Base-by-base conservation (phyloP, 1,140 invertebrate species). In the Drosophila neocordata region DNA sequence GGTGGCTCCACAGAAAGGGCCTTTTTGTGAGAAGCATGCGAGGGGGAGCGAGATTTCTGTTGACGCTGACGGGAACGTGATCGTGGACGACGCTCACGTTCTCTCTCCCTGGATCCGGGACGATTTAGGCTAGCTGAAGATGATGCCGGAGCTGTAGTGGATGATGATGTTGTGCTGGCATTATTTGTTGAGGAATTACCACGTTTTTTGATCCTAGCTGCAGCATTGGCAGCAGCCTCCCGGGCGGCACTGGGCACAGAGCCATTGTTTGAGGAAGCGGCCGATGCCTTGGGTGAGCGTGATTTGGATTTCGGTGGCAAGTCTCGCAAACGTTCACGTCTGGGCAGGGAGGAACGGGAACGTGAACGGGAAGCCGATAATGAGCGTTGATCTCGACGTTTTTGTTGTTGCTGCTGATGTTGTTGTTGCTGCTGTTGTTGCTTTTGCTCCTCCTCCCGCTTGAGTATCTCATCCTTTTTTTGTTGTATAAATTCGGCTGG, bases 401-500 rank as follows among this genome's bases (percentile, higher is more conserved):
- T 48, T 11, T 48, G 27, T 31, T 31, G 27, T 31, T 31, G 27
- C 27, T 31, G 41, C n/a, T 48, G 41, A 3, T 44, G 41, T n/a
- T 38, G 37, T 13, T 70, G 55, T 13, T 89, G 79, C 31, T 78
- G 73, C 52, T 89, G 80, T 22, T 79, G 79, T 61, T 83, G 79
- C 34, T 70, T 62, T 44, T 71, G 72, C 51, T 88, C 85, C 92
- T 94, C 95, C 93, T 92, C 95, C 91, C 94, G 93, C 88, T 96
- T 97, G 90, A 97, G 97, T 67, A 99, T 97, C 92, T 99, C 98
- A 92, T 98, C 97, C 92, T 99, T 99, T 91, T 99, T 99, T 91
- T 97, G 95, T 90, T 99, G 97, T 53, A 99, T 94, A 81, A 99
- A 96, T 69, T 95, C 95, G 56, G 96, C 96, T 0, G 98, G 98